Conservation (phyloP, 2,888 invertebrate genomes). For the Dascillus cervinus region DNA sequence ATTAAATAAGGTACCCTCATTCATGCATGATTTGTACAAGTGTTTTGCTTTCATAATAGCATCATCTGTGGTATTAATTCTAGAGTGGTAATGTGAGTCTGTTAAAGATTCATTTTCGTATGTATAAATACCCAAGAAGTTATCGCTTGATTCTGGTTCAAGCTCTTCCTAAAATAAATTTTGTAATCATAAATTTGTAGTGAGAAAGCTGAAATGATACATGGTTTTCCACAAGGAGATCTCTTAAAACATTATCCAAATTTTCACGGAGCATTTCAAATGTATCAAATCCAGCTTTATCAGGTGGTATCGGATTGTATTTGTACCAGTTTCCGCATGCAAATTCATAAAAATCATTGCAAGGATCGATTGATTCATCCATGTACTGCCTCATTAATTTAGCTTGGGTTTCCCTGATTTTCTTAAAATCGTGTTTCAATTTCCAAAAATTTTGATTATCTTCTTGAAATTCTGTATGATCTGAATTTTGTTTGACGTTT, state of each 20-base stretch:
- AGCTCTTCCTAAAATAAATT: too few species aligned
- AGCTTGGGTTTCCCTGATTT: slow-evolving; percentile 44
- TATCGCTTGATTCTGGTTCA: too few species aligned
- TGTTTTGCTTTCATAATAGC: slow-evolving; percentile 75
- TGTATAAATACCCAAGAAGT: too few species aligned
- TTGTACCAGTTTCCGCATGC: slow-evolving; percentile 83
- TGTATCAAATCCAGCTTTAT: slow-evolving; percentile 81
- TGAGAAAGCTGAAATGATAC: too few species aligned
- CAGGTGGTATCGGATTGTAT: slow-evolving; percentile 79
- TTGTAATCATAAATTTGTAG: too few species aligned
- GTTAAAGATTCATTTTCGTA: too few species aligned
- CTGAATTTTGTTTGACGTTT: too few species aligned
- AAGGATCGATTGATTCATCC: slow-evolving; percentile 66
- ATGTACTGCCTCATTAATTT: slow-evolving; percentile 69
- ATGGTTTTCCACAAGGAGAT: slow-evolving; percentile 54
- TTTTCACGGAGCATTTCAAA: slow-evolving; percentile 85
- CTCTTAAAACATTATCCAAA: slow-evolving; percentile 59
- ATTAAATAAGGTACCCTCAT: slow-evolving; percentile 45
- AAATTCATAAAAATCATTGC: slow-evolving; percentile 76
- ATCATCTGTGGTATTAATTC: too few species aligned
- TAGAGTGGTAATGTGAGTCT: too few species aligned
- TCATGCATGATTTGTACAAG: slow-evolving; percentile 82
- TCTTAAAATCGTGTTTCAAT: not conserved
- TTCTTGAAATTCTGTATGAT: too few species aligned
- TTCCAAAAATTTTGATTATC: too few species aligned